A percentile compares a stretch with the other conserved stretches of the same genome.
phyloP scores from a whole-genome alignment of 1,140 invertebrate genomes.

The Ericerus pela region DNA sequence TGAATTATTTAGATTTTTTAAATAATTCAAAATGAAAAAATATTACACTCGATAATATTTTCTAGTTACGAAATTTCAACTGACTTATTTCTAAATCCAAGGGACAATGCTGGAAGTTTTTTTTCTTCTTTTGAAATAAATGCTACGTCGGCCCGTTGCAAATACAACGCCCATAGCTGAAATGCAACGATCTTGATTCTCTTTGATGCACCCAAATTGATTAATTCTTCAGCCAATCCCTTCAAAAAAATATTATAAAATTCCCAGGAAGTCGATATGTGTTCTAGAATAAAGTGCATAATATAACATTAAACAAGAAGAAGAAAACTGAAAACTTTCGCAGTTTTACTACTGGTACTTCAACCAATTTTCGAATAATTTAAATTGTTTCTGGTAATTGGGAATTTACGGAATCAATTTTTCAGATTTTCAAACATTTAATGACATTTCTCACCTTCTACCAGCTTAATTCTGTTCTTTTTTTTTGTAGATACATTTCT shows the following conservation, averaged over 20 bases:
- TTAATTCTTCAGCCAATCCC: not conserved
- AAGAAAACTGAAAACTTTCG: too few relatives aligned
- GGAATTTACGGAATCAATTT: too few relatives aligned
- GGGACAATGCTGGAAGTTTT: not conserved
- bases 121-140: not conserved
- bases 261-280: constrained; percentile 4
- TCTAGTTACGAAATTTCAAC: not conserved
- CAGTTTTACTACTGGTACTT: too few relatives aligned
- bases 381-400: too few relatives aligned
- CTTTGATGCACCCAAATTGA: not conserved
- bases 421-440: too few relatives aligned
- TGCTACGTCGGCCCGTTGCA: not conserved
- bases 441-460: too few relatives aligned
- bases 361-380: too few relatives aligned
- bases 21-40: too few relatives aligned
- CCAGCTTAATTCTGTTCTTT: too few relatives aligned
- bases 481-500: too few relatives aligned
- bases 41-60: too few relatives aligned
- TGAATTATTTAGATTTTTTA: not conserved
- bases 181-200: not conserved
- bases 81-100: not conserved
- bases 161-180: constrained; percentile 5
- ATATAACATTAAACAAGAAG: not conserved
- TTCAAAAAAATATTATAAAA: not conserved
- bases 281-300: not conserved